Evolutionary conservation across 2,888 invertebrate species (phyloP).

Genomic region (Zhuqinia jingwanae): DNA sequence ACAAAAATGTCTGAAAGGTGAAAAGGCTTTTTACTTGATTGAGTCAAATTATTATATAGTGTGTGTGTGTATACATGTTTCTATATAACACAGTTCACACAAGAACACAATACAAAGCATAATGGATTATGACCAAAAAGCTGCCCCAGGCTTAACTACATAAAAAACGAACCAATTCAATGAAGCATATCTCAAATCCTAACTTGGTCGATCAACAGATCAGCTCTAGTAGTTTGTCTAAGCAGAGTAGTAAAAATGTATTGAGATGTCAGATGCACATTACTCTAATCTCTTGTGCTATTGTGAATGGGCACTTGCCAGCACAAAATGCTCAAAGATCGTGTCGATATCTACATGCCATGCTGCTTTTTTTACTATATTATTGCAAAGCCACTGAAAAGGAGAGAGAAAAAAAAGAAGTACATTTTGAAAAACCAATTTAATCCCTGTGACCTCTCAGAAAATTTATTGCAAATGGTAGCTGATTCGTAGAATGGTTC

Average conservation of each 20-base stretch:
- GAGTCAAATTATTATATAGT: not conserved
- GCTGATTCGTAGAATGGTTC: slow-evolving; percentile 27
- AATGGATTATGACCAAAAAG: slow-evolving; percentile 12
- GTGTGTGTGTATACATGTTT: no score
- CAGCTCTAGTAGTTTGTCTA: no score
- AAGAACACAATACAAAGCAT: not conserved
- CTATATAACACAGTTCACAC: not conserved
- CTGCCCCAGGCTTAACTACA: slow-evolving; percentile 2
- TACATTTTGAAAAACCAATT: slow-evolving; percentile 58
- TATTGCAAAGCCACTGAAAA: no score
- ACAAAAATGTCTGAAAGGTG: slow-evolving; percentile 31
- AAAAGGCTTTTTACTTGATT: slow-evolving; percentile 20
- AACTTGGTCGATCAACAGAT: slow-evolving; percentile 26
- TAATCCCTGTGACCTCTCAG: slow-evolving; percentile 59
- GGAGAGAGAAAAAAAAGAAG: not conserved
- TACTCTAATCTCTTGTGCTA: slow-evolving; percentile 15
- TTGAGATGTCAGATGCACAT: slow-evolving; percentile 40
- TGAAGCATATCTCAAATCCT: not conserved
- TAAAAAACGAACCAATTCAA: not conserved
- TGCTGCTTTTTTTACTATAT: no score
- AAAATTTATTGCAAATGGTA: slow-evolving; percentile 67
- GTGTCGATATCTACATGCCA: not conserved
- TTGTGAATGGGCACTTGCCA: slow-evolving; percentile 24
- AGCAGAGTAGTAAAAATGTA: no score
- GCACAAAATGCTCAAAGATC: not conserved